Base-by-base conservation (phyloP, 1,140 invertebrate genomes). In the Drosophila parabipectinata region DNA sequence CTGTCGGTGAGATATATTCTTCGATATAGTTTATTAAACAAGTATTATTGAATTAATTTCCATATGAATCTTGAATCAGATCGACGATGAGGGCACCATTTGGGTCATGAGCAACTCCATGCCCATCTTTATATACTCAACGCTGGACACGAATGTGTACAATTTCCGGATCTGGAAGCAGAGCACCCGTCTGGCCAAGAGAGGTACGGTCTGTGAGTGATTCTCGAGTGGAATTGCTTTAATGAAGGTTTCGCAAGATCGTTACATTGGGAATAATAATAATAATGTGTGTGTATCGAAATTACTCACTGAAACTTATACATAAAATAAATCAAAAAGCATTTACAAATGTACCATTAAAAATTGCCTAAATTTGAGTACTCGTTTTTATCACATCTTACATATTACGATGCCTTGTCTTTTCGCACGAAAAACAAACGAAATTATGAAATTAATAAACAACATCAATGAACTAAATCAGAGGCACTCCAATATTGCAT, bases 101-200 rank as follows among this genome's bases (percentile, higher is more conserved):
- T 94, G 94, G 92, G 82, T 94, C 0, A 93, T 95, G 82, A 92
- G 93, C 0, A 95, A 95, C 72, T 93, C 92, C 0, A 92, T 95
- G 90, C 94, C 94, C 0, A 92, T 92, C 14, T 95, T 94, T 64
- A 92, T 94, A 4, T 95, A 94, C 69, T 93, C 93, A 4, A 90
- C 80, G 4, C 72, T 95, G 5, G 92, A 95, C 80, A 91, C 93
- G 3, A 92, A 94, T 71, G 79, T 93, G 18, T 92, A 92, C 48
- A 95, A 95, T 79, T 95, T 95, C 83, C 93, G 93, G 45, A 90
- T 95, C 32, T 95, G 91, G 90, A 88, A 79, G 52, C 79, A 89
- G 44, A 77, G 51, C 41, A 72, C 80, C 0, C 10, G 37, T 9
- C 50, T 73, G 37, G 91, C 91, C 21, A 79, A 77, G 45, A 59